Conservation (phyloP, 2,888 invertebrate genomes). For the Eupithecia insigniata region DNA sequence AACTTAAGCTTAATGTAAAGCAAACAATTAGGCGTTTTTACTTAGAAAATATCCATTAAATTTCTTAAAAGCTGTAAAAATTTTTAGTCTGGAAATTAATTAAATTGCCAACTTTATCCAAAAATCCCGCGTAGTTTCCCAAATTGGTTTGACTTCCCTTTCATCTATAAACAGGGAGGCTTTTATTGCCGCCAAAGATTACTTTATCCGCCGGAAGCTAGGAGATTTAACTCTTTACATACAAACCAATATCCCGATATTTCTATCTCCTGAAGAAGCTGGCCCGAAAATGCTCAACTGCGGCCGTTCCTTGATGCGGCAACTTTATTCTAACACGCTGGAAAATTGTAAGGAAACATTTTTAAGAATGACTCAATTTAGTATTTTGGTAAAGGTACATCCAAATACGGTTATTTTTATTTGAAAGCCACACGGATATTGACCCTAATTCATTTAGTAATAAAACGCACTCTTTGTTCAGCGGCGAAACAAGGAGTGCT, state of each 20-base stretch:
- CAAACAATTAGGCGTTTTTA: not conserved
- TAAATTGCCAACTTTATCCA: constrained; percentile 45
- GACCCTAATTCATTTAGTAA: constrained; percentile 51
- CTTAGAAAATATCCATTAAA: not conserved
- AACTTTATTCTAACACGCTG: constrained; percentile 30
- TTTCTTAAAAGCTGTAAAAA: not conserved
- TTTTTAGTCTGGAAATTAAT: not conserved
- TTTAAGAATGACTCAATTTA: not conserved
- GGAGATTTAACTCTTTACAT: constrained; percentile 62
- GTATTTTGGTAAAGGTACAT: not conserved
- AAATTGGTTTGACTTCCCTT: constrained; percentile 60
- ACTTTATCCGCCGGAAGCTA: constrained; percentile 60
- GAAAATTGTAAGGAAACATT: not conserved
- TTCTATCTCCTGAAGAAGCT: constrained; percentile 48
- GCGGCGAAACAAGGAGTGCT: constrained; percentile 62
- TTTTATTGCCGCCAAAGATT: constrained; percentile 59
- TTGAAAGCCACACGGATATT: constrained; percentile 14
- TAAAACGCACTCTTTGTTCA: constrained; percentile 61
- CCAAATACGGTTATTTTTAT: constrained; percentile 11
- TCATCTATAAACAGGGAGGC: constrained; percentile 59
- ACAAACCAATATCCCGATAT: constrained; percentile 67
- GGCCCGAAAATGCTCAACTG: constrained; percentile 44
- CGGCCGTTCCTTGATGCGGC: constrained; percentile 24
- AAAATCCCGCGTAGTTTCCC: constrained; percentile 52
- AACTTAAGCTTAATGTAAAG: not conserved